phyloP scores from a whole-genome alignment of 2,113 vertebrate species.

The Chaetura pelagica region DNA sequence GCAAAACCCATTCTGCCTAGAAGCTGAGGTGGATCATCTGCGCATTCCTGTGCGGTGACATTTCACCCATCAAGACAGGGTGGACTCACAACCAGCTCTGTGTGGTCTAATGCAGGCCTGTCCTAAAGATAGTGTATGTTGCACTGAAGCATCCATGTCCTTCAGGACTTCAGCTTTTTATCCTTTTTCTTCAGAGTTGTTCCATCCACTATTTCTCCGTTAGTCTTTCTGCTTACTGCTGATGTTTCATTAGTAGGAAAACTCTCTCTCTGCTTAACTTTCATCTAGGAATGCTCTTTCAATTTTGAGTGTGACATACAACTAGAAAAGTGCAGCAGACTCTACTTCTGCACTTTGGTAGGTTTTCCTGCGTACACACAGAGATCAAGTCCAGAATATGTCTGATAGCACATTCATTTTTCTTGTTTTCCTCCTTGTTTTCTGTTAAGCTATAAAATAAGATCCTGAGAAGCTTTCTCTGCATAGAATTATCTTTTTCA shows the following conservation, averaged over 20 bases:
- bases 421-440: neutral
- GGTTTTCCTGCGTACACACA: fast-evolving
- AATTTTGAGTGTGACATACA: neutral
- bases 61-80: neutral
- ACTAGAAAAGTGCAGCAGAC: neutral
- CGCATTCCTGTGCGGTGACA: neutral
- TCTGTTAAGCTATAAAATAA: neutral
- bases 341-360: neutral
- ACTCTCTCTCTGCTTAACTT: neutral
- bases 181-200: neutral
- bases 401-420: neutral
- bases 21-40: neutral
- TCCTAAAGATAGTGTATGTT: neutral
- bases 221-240: neutral
- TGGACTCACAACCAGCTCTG: neutral
- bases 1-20: neutral
- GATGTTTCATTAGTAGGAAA: neutral
- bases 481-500: neutral
- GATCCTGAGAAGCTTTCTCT: neutral
- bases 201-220: neutral
- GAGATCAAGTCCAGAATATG: neutral
- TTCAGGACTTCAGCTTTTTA: neutral
- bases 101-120: neutral
- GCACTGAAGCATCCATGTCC: neutral
- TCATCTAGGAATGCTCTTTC: neutral